Evolutionary conservation across 2,113 vertebrate genomes (phyloP).

Genomic region (Dipodomys spectabilis): DNA sequence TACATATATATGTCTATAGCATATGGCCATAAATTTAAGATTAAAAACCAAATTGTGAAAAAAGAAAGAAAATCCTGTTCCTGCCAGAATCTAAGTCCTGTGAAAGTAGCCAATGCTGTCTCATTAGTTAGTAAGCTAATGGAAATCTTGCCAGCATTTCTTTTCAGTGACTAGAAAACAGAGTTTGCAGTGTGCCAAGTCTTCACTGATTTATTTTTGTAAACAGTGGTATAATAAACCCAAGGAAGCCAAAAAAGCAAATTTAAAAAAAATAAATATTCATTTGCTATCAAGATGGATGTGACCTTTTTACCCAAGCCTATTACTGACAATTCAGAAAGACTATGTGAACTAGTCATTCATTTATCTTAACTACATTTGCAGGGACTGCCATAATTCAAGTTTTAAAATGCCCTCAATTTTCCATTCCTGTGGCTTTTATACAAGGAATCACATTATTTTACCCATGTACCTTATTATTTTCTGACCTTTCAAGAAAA

Average conservation of each 20-base stretch:
- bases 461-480: constrained; percentile 3
- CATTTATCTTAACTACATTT: constrained; percentile 21
- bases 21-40: constrained; percentile 54
- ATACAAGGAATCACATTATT: constrained; percentile 50
- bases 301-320: constrained; percentile 65
- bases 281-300: constrained; percentile 62
- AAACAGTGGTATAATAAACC: constrained; percentile 60
- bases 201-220: constrained; percentile 73
- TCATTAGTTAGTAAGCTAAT: constrained; percentile 65
- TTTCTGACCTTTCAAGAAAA: constrained; percentile 70
- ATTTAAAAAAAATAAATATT: constrained; percentile 61
- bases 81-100: constrained; percentile 59
- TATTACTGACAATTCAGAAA: constrained; percentile 60
- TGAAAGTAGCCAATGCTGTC: constrained; percentile 46
- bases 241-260: constrained; percentile 68
- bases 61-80: not conserved
- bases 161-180: constrained; percentile 70
- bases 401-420: constrained; percentile 5
- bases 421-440: constrained; percentile 15
- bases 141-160: constrained; percentile 61
- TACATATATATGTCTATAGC: not conserved
- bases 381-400: not conserved
- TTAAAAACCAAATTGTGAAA: constrained; percentile 47
- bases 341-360: constrained; percentile 10
- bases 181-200: constrained; percentile 24